Evolutionary conservation across 2,797 vertebrate species (phyloP), one percentile per base, ranked within the genome.

Genomic region (Brachyalestes nurse): DNA sequence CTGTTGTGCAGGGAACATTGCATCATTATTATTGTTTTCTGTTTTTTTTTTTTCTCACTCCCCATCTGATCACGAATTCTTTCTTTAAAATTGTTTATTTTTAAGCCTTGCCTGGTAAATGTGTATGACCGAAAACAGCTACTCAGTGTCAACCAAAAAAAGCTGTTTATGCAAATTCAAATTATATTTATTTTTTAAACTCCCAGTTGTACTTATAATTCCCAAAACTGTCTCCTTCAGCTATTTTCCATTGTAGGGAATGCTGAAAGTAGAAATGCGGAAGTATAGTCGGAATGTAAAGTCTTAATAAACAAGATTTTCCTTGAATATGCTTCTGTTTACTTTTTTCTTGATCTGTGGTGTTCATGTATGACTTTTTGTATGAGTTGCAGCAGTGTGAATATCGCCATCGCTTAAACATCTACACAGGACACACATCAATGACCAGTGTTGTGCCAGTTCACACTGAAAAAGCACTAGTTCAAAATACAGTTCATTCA

Each of bases 301-400:
- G 86, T 90, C 89, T 89, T 87, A 94, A 94, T 95, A 93, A 94
- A 94, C 83, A n/a, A 82, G 74, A 73, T 83, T 75, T 75, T 88
- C 80, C 87, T 88, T 79, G 77, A 81, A 6, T 65, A 5, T 70
- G 7, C 10, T 66, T 19, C 55, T 78, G 69, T 62, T n/a, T 69
- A 45, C 9, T 5, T 25, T n/a, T 13, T n/a, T n/a, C n/a, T n/a
- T n/a, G n/a, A n/a, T n/a, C n/a, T n/a, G n/a, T n/a, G n/a, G n/a
- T n/a, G n/a, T n/a, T n/a, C n/a, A n/a, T n/a, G n/a, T n/a, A n/a
- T n/a, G n/a, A n/a, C n/a, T n/a, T 38, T 53, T 21, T 65, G 8
- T 4, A 42, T 42, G 40, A 42, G 40, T 8, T 42, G 4, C 40
- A 42, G n/a, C n/a, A n/a, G n/a, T n/a, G n/a, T n/a, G n/a, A n/a